Evolutionary conservation across 1,140 invertebrate species (phyloP), one percentile per base, ranked within the genome.

Genomic region (Caenorhabditis briggsae): DNA sequence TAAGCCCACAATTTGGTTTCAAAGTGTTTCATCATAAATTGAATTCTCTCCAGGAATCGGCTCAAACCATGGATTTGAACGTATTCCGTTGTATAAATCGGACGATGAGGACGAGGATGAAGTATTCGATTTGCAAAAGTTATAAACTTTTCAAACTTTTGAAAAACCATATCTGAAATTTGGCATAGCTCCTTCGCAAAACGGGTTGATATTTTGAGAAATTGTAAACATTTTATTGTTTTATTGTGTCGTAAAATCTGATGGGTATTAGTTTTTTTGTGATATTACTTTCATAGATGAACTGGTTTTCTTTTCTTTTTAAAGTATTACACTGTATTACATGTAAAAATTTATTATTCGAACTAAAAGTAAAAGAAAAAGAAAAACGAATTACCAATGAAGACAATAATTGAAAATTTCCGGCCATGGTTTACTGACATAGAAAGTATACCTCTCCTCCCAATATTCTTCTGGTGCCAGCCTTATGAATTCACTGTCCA

Each of bases 81-180:
- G 85, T 16, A 58, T 86, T 18, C 85, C 85, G 6, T 55, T 86
- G 12, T 86, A 86, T 41, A 86, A 86, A 65, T 56, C 48, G 18
- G 85, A 86, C 12, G 85, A 86, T 14, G 85, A 86, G 20, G 85
- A 86, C 56, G 85, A 86, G 46, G 85, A 86, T 56, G 85, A 86
- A 50, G 43, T 86, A 7, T 86, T 86, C 56, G 85, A 86, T 65
- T 74, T 86, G 14, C 85, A 86, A 23, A 86, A 86, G 41, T 33
- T 86, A 53, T 86, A 82, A 23, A 43, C 8, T 0, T 14, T 43
- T n/a, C 25, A 25, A 20, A 33, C 33, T 33, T 33, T 48, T 48
- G 41, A 14, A 82, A 33, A 14, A 12, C 12, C 65, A 70, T 46
- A 70, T 70, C 46, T 78, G 20, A 50, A 78, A 25, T 33, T 53